Percentiles rank a stretch among this genome's conserved stretches.
These are phyloP conservation scores for Synchiropus splendidus DNA, from an alignment of 2,113 vertebrate genomes.

Conservation along the genomic window DNA sequence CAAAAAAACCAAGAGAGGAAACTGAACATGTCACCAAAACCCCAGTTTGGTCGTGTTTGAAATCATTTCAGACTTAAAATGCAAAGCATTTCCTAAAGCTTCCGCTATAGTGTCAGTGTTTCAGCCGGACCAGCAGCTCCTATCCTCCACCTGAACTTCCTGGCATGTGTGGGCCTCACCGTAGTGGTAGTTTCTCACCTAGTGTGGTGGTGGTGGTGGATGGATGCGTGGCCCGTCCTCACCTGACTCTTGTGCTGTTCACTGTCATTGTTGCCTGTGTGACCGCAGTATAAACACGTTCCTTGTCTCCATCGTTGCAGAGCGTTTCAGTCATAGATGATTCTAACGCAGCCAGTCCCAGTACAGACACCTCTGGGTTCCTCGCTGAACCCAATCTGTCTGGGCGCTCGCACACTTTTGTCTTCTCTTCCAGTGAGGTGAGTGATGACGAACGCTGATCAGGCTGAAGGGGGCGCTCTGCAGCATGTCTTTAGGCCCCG, in stretches of 20 bases:
- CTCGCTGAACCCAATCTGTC: constrained; percentile 87
- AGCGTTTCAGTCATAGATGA: constrained; percentile 90
- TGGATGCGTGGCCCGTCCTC: neutral
- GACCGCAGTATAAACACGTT: constrained; percentile 78
- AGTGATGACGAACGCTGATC: constrained; percentile 60
- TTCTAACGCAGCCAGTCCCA: constrained; percentile 78
- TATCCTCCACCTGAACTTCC: no score
- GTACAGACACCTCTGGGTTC: constrained; percentile 85
- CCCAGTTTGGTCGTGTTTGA: no score
- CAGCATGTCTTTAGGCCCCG: constrained; percentile 48
- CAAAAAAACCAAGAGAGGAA: no score
- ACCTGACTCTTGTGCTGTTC: constrained; percentile 1
- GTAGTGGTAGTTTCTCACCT: no score
- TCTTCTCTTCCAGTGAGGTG: constrained; percentile 94
- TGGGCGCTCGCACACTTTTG: constrained; percentile 88
- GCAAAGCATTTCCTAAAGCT: no score
- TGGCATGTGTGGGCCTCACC: no score
- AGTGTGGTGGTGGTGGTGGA: no score
- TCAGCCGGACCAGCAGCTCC: no score
- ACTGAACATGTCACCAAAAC: no score
- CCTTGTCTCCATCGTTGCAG: constrained; percentile 87
- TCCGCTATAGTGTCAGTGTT: no score
- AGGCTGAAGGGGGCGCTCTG: constrained; percentile 50
- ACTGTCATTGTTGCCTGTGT: constrained; percentile 36
- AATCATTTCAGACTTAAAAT: no score